phyloP scores from a whole-genome alignment of 2,888 invertebrate species.

The Ischnura elegans region DNA sequence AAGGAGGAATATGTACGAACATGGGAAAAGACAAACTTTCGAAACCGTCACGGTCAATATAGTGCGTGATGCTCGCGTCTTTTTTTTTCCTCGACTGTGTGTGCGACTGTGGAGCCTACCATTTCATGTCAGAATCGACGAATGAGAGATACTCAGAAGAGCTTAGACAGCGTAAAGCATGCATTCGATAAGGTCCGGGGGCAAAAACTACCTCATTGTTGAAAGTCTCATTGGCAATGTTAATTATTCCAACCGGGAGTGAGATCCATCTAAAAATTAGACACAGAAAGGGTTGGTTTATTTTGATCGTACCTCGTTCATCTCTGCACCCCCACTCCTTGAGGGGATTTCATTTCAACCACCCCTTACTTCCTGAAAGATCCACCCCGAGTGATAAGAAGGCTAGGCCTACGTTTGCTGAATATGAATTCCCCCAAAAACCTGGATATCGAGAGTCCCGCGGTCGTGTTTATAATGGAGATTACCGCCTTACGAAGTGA shows the following conservation, averaged over 20 bases:
- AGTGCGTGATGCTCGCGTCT: not conserved
- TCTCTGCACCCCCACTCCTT: not conserved
- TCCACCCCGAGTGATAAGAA: not conserved
- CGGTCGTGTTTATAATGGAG: not conserved
- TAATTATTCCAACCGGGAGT: not conserved
- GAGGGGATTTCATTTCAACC: not conserved
- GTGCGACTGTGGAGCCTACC: not conserved
- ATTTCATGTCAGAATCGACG: not conserved
- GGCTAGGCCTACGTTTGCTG: not conserved
- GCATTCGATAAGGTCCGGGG: not conserved
- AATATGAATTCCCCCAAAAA: constrained; percentile 23
- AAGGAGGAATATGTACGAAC: not conserved
- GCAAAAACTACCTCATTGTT: constrained; percentile 5
- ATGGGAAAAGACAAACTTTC: not conserved
- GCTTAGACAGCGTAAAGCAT: not conserved
- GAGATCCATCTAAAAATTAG: constrained; percentile 44
- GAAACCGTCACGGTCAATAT: constrained; percentile 6
- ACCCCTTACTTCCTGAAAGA: constrained; percentile 24
- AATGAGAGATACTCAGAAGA: not conserved
- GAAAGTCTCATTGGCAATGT: constrained; percentile 52
- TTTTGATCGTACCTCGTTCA: not conserved
- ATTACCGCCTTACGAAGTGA: not conserved
- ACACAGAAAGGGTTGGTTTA: not conserved
- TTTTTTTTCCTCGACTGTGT: not conserved
- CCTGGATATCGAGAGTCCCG: not conserved